phyloP scores from a whole-genome alignment of 2,888 invertebrate genomes.

The Pachliopta kotzebuea region DNA sequence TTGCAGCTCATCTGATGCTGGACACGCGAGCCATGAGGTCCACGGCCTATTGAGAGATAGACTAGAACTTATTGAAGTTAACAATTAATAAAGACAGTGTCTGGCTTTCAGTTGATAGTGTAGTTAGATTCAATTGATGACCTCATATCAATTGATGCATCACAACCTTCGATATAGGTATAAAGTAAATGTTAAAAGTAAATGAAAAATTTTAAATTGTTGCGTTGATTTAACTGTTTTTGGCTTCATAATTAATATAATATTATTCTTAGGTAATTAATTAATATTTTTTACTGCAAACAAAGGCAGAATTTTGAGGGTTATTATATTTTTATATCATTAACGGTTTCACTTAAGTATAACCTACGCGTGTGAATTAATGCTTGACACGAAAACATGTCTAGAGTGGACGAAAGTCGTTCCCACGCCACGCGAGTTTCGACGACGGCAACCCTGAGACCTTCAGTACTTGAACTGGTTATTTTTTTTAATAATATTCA shows the following conservation, averaged over 20 bases:
- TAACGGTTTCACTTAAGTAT: slow-evolving; percentile 15
- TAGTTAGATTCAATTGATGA: slow-evolving; percentile 5
- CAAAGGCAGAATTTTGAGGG: neutral
- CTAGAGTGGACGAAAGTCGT: slow-evolving; percentile 25
- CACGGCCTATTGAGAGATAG: too few species aligned
- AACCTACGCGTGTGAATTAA: slow-evolving; percentile 18
- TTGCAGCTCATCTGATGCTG: too few species aligned
- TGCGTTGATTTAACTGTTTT: too few species aligned
- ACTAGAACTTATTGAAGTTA: slow-evolving; percentile 1
- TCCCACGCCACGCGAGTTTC: slow-evolving; percentile 24
- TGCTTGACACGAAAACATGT: slow-evolving; percentile 24
- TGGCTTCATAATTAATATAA: too few species aligned
- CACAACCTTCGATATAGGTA: neutral
- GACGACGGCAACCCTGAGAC: slow-evolving; percentile 22
- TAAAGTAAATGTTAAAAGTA: neutral
- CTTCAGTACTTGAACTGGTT: slow-evolving; percentile 28
- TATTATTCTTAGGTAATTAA: too few species aligned
- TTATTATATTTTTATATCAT: slow-evolving; percentile 9
- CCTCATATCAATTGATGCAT: neutral
- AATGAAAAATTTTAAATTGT: too few species aligned
- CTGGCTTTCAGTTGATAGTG: slow-evolving; percentile 8
- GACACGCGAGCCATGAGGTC: too few species aligned
- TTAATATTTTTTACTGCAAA: neutral
- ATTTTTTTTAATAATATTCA: slow-evolving; percentile 16
- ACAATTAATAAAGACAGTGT: slow-evolving; percentile 13